phyloP scores from a whole-genome alignment of 2,113 vertebrate species.

The Mus spicilegus region DNA sequence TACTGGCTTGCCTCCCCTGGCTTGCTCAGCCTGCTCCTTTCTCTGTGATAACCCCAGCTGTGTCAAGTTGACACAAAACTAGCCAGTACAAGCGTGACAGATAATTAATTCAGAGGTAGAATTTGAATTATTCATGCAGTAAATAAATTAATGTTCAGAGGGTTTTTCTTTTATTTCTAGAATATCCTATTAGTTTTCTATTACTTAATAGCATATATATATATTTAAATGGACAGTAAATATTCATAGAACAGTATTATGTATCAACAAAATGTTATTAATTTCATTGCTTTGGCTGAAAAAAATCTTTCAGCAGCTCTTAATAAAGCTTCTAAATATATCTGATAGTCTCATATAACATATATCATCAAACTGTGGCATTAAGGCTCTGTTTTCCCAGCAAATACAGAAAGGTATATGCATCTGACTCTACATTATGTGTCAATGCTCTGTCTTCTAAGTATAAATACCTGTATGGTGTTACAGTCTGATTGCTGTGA shows the following conservation, averaged over 20 bases:
- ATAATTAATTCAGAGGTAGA: constrained; percentile 69
- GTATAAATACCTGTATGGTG: not conserved
- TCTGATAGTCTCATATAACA: not conserved
- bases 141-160: constrained; percentile 71
- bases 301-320: not conserved
- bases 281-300: constrained; percentile 46
- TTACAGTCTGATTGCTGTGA: not conserved
- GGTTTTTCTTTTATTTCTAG: constrained; percentile 66
- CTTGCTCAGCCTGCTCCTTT: too few relatives aligned
- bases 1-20: too few relatives aligned
- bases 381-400: not conserved
- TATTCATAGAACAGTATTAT: constrained; percentile 11
- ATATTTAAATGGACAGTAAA: constrained; percentile 4
- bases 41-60: too few relatives aligned
- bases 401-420: not conserved
- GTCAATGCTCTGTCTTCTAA: not conserved
- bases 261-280: constrained; percentile 57
- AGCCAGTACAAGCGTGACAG: too few relatives aligned
- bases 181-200: constrained; percentile 58
- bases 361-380: not conserved
- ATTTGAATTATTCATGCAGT: constrained; percentile 74
- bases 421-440: not conserved
- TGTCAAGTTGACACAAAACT: too few relatives aligned
- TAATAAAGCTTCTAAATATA: not conserved
- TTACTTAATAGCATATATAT: constrained; percentile 40